These are phyloP conservation scores for Polypterus bichir DNA, from an alignment of 2,113 vertebrate species.

Conservation along the genomic window DNA sequence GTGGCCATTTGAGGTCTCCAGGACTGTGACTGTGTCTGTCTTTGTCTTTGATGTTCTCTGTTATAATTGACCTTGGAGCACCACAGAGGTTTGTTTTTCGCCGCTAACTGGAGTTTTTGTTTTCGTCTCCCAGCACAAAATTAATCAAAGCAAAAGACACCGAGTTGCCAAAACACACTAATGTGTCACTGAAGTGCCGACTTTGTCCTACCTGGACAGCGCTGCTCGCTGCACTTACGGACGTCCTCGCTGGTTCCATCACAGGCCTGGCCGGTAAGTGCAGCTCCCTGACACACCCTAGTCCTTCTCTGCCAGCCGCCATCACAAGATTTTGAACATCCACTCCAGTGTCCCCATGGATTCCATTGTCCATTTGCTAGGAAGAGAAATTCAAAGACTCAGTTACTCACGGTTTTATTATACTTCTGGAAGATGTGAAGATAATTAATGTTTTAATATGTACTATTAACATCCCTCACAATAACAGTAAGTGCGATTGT, in stretches of 20 bases:
- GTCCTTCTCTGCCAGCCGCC: conserved; percentile 85
- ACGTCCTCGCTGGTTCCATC: conserved; percentile 84
- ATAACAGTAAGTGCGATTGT: no score
- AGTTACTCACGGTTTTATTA: background rate
- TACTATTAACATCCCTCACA: no score
- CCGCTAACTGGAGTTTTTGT: no score
- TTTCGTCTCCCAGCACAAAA: no score
- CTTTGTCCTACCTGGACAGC: conserved; percentile 76
- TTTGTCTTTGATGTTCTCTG: no score
- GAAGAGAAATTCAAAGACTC: conserved; percentile 13
- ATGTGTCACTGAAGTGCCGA: background rate
- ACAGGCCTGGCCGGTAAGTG: conserved; percentile 76
- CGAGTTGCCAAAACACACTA: background rate
- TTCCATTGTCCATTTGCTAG: conserved; percentile 97
- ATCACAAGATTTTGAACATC: conserved; percentile 91
- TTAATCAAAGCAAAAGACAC: background rate
- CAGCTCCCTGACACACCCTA: conserved; percentile 78
- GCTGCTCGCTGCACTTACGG: conserved; percentile 83
- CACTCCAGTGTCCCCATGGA: conserved; percentile 93
- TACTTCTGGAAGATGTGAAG: background rate
- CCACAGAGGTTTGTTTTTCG: no score
- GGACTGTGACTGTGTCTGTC: no score
- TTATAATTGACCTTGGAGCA: no score
- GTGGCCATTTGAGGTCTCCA: no score
- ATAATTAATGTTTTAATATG: background rate